Evolutionary conservation across 2,113 vertebrate species (phyloP).

Genomic region (Microcebus ravelobensis): DNA sequence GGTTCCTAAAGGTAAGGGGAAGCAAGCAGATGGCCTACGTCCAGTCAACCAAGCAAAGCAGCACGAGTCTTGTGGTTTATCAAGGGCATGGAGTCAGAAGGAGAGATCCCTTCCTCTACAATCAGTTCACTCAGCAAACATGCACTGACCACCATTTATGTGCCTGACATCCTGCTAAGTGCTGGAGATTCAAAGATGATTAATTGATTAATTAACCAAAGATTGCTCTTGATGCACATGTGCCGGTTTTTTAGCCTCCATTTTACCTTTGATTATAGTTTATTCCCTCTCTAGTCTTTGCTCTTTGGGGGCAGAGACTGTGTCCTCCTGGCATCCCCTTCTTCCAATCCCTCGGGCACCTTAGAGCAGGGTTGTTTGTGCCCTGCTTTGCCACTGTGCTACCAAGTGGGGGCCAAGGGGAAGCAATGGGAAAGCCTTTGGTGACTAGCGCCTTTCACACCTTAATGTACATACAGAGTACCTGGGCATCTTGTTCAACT

Average conservation of each 20-base stretch:
- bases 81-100: neutral
- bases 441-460: neutral
- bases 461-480: neutral
- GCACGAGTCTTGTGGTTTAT: neutral
- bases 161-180: neutral
- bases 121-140: neutral
- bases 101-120: neutral
- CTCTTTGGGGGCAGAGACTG: neutral
- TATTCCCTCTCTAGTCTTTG: neutral
- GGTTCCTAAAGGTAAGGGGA: neutral
- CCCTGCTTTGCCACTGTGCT: neutral
- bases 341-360: accelerated
- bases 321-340: neutral
- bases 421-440: neutral
- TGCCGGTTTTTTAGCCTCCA: neutral
- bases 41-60: neutral
- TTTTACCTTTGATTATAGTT: neutral
- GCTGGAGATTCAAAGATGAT: neutral
- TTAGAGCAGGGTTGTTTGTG: neutral
- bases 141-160: neutral
- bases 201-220: too few species aligned
- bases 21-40: neutral
- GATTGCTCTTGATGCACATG: neutral
- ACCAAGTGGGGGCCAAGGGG: neutral
- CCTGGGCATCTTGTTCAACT: neutral